Conservation (phyloP, 92 coral and sea anemone genomes). For the Ricordea florida region DNA sequence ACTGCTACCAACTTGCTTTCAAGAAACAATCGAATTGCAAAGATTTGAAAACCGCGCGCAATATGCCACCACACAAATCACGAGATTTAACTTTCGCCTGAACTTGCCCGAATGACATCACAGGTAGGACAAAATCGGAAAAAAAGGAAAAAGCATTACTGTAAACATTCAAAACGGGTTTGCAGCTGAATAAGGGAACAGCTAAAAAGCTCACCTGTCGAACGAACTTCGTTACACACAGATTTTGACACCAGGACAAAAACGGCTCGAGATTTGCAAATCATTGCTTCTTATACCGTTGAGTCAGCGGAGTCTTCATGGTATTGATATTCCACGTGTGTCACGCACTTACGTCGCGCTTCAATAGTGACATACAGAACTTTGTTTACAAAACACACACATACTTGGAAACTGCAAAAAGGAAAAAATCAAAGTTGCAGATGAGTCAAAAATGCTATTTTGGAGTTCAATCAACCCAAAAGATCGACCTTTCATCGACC, state of each 20-base stretch:
- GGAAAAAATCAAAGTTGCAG: too few relatives aligned
- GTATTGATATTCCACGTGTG: not conserved
- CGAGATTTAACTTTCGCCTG: conserved; percentile 30
- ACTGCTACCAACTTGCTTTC: not conserved
- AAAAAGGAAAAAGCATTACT: not conserved
- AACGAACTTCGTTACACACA: not conserved
- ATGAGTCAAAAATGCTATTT: too few relatives aligned
- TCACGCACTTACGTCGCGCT: not conserved
- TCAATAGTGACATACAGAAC: not conserved
- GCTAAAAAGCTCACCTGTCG: conserved; percentile 48
- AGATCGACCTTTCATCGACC: too few relatives aligned
- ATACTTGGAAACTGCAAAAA: too few relatives aligned
- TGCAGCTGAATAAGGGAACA: too few relatives aligned
- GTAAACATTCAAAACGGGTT: too few relatives aligned
- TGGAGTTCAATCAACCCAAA: too few relatives aligned
- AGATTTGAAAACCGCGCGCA: conserved; percentile 91
- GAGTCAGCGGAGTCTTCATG: conserved; percentile 13
- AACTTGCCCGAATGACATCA: conserved; percentile 82
- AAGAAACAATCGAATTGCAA: not conserved
- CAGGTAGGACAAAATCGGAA: not conserved
- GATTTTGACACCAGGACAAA: conserved; percentile 45
- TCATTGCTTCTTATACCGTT: conserved; percentile 1
- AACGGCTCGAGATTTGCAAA: conserved; percentile 35
- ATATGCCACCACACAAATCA: conserved; percentile 45
- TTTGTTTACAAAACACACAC: too few relatives aligned